phyloP scores from a whole-genome alignment of 2,113 vertebrate species.

The Aythya baeri region DNA sequence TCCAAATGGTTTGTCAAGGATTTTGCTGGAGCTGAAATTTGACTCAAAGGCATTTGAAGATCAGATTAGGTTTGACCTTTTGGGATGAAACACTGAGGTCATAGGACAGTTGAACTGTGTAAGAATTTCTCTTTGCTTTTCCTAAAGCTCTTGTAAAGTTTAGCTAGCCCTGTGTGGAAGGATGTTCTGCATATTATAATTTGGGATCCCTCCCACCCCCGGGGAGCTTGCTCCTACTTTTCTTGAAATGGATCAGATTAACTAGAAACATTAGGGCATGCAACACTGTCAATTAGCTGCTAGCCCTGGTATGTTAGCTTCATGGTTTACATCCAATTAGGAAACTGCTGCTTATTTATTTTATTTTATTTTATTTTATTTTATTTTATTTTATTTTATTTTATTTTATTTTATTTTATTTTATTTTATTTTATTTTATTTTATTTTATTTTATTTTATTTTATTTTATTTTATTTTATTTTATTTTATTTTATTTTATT shows the following conservation, averaged over 20 bases:
- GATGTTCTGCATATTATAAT: background rate
- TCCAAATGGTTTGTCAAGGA: background rate
- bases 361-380: background rate
- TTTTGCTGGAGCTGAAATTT: background rate
- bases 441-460: no score
- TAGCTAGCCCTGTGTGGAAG: background rate
- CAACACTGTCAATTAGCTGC: background rate
- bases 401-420: no score
- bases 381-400: no score
- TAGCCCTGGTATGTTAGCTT: background rate
- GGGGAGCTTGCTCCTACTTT: background rate
- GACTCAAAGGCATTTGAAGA: slow-evolving; percentile 22
- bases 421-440: no score
- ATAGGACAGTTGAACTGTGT: background rate
- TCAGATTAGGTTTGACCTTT: slow-evolving; percentile 44
- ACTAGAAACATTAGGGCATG: background rate
- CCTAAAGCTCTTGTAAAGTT: background rate
- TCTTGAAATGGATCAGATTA: background rate
- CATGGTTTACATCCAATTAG: background rate
- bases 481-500: no score
- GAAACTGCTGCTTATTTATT: background rate
- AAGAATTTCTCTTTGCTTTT: background rate
- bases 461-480: no score
- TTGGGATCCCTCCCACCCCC: background rate
- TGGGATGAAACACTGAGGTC: background rate